Evolutionary conservation across 2,113 vertebrate species (phyloP).

Genomic region (Canis aureus): DNA sequence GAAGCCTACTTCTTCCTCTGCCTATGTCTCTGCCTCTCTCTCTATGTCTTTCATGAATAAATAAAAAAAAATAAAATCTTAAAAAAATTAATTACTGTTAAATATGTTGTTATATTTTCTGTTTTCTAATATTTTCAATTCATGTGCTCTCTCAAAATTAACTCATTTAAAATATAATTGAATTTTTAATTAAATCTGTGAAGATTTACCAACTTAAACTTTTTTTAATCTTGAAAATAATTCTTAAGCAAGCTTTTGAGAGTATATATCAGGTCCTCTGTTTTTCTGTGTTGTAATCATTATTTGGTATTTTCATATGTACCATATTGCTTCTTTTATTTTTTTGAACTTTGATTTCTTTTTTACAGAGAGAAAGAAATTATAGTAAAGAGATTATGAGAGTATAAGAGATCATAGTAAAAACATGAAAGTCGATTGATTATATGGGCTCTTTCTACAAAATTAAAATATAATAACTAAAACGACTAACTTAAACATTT

Average conservation of each 20-base stretch:
- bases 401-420: neutral
- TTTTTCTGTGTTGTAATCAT: neutral
- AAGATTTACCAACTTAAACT: neutral
- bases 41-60: too few species aligned
- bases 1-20: too few species aligned
- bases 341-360: neutral
- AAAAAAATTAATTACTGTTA: neutral
- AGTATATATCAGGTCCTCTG: neutral
- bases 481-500: neutral
- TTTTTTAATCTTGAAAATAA: neutral
- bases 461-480: neutral
- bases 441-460: neutral
- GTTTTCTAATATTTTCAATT: neutral
- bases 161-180: neutral
- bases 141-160: neutral
- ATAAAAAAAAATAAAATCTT: too few species aligned
- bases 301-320: neutral
- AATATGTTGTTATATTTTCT: neutral
- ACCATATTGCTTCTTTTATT: neutral
- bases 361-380: neutral
- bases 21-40: too few species aligned
- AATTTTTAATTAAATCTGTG: neutral
- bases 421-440: neutral
- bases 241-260: neutral
- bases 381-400: neutral